phyloP scores from a whole-genome alignment of 2,113 vertebrate genomes.

The Montifringilla adamsi region DNA sequence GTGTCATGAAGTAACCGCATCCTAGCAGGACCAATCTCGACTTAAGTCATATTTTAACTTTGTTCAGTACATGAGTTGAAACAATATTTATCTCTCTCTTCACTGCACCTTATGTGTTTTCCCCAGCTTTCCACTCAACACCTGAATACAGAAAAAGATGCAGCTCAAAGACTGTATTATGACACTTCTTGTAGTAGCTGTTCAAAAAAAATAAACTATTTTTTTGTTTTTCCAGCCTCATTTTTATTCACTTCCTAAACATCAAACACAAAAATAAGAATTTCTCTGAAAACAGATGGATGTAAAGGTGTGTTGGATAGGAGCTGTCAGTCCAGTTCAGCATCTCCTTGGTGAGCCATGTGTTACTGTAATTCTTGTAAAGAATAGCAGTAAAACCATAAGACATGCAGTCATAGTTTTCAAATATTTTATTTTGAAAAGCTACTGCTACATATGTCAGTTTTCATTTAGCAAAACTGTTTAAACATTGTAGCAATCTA shows the following conservation, averaged over 20 bases:
- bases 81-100: neutral
- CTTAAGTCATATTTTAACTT: neutral
- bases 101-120: neutral
- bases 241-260: neutral
- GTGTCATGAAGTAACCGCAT: neutral
- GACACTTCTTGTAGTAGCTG: neutral
- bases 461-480: neutral
- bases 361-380: neutral
- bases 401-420: neutral
- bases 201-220: neutral
- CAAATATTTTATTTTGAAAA: conserved; percentile 29
- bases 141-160: neutral
- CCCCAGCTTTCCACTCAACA: neutral
- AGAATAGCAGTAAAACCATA: neutral
- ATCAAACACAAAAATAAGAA: neutral
- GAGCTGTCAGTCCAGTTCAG: neutral
- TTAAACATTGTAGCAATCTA: neutral
- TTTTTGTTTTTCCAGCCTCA: neutral
- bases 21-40: neutral
- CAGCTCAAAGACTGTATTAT: neutral
- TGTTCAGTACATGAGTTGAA: neutral
- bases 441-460: neutral
- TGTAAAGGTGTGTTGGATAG: neutral
- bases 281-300: conserved; percentile 20
- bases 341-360: neutral